Conservation (phyloP, 2,888 invertebrate species). For the Entomobrya multifasciata region DNA sequence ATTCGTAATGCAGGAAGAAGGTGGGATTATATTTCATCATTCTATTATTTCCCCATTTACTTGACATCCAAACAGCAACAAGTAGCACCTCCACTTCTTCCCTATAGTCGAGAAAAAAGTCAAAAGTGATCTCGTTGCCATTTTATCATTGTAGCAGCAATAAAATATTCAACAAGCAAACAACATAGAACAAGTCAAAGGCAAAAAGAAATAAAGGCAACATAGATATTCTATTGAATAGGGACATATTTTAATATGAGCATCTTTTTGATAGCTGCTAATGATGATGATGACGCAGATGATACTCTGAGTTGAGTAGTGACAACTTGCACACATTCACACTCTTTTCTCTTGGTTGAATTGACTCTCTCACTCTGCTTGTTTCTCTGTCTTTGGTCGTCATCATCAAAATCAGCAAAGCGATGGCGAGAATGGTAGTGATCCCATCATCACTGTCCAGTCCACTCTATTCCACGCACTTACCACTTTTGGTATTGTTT, state of each 20-base stretch:
- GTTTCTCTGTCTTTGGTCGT: slow-evolving; percentile 24
- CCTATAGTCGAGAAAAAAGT: slow-evolving; percentile 6
- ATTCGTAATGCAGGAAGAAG: slow-evolving; percentile 21
- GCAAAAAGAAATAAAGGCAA: not conserved
- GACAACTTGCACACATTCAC: slow-evolving; percentile 18
- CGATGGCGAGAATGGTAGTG: too few relatives aligned
- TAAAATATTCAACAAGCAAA: slow-evolving; percentile 25
- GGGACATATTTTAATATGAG: slow-evolving; percentile 53
- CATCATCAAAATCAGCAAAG: too few relatives aligned
- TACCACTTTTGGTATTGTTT: slow-evolving; percentile 11
- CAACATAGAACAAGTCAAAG: slow-evolving; percentile 12
- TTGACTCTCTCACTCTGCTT: slow-evolving; percentile 23
- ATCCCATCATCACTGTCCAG: not conserved
- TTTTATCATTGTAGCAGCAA: slow-evolving; percentile 30
- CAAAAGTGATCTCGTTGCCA: slow-evolving; percentile 32
- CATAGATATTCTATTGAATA: slow-evolving; percentile 61
- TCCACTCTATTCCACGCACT: not conserved
- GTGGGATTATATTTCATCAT: slow-evolving; percentile 40
- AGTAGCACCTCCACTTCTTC: too few relatives aligned
- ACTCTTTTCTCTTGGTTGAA: too few relatives aligned
- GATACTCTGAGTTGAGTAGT: slow-evolving; percentile 14
- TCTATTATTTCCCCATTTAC: slow-evolving; percentile 6
- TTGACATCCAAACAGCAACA: not conserved
- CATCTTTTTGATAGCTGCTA: slow-evolving; percentile 46
- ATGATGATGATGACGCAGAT: slow-evolving; percentile 63